Base-by-base conservation (phyloP, 2,113 vertebrate genomes). In the Phalacrocorax carbo region DNA sequence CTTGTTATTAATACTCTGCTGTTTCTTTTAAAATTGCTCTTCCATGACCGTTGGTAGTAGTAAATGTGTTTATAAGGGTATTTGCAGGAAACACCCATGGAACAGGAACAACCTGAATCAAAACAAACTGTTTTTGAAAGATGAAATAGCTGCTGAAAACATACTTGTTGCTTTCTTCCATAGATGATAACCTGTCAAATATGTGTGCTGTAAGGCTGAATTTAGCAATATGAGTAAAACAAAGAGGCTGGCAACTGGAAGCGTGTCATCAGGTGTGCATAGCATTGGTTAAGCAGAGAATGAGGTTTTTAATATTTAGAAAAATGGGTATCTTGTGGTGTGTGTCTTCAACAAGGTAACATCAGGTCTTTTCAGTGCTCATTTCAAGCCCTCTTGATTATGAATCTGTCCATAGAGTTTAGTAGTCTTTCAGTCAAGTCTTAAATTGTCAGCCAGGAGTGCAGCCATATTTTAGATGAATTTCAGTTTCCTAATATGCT, bases 401-500 rank as follows among this genome's bases (percentile, higher is more conserved):
- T 76, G 71, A 69, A 64, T 40, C 23, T 70, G 30, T 36, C 29
- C 12, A 6, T 22, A 36, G 36, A 69, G 38, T 90, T 84, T 29
- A 83, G 6, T 30, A 44, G 15, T 8, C 30, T 73, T 72, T 87
- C 73, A 81, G 64, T 48, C 55, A 64, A 18, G 5, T 54, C 92
- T 86, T 95, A 84, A 97, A 88, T 69, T 82, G 86, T 54, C 64
- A 94, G 38, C 40, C 48, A 89, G 57, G 80, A 97, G 71, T 91
- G 60, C 55, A 97, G 86, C 84, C 36, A 26, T 64, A n/a, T 75
- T 98, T 90, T 68, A 94, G 84, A 94, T 68, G 40, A 88, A 88
- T 91, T 97, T 98, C 52, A 44, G 97, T 96, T 95, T 96, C 79
- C 81, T 93, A 92, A 94, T 93, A 86, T 82, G 73, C 30, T 93